Base-by-base conservation (phyloP, 30 jellyfish, hydroid and myxozoan genomes). In the Euphysa ruthae region DNA sequence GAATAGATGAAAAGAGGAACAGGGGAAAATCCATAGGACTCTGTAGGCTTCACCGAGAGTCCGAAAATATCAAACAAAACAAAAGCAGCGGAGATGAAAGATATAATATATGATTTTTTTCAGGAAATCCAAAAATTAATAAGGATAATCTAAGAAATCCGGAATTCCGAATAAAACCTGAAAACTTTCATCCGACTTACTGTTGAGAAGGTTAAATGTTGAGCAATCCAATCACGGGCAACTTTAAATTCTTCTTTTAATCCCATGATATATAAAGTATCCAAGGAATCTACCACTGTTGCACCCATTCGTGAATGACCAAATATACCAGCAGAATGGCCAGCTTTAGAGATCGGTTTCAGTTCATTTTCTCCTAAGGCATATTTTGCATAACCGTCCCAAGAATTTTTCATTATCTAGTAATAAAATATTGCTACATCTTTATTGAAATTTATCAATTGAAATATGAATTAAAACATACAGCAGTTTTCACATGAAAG, bases 281-380 rank as follows among this genome's bases (percentile, higher is more conserved):
- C 98, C 27, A 89, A 44, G 13, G 98, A 91, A 80, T 89, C 98
- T 32, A 89, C 88, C 29, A 81, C 65, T 4, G 98, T 73, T 1
- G 98, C 98, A 29, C 98, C 98, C 98, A 81, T 80, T 24, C 93
- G 26, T 6, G 93, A 74, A 6, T 70, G 78, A 42, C 98, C 98
- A 81, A 89, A 89, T 30, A 89, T 89, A 0, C 98, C 98, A n/a
- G 98, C 98, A 7, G 98, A 79, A 55, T 89, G 98, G 21, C 98
- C 98, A n/a, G 83, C 26, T 35, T 69, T 69, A 49, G 94, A 56
- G 44, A 89, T 73, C 57, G 98, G 98, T 73, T 89, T 89, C 68
- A 89, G 83, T 32, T 89, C 98, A 61, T 89, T 89, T 35, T 81
- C 79, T 4, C 98, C 98, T 69, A 89, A 51, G 14, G 98, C 98